Base-by-base conservation (phyloP, 2,113 vertebrate species). In the Centrocercus urophasianus region DNA sequence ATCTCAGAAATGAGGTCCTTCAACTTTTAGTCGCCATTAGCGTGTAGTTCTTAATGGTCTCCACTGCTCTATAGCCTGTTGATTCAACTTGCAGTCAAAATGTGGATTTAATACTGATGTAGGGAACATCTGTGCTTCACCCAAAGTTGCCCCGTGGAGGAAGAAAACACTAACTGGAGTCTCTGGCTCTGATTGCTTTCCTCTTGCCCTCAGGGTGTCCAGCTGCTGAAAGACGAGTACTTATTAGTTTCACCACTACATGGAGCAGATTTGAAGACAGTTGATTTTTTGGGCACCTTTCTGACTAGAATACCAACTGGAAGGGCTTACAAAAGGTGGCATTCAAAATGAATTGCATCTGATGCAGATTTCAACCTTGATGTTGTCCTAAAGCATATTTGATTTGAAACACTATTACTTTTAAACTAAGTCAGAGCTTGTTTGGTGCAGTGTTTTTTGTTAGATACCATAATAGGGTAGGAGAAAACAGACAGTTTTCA, bases 251-350 rank as follows among this genome's bases (percentile, higher is more conserved):
- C 69, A 83, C 32, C 48, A 15, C n/a, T 79, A 8, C 10, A 6
- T 19, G 76, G 54, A 86, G 67, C 67, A 80, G 75, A 76, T 93
- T 96, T 92, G 88, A 93, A 94, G 65, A 78, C 0, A 24, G 88
- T 8, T 83, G 88, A 60, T 88, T 95, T 95, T 90, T 83, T 76
- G 42, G 64, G 60, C 45, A 80, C 16, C 50, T 93, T 80, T 86
- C 83, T 71, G 42, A 47, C 38, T 77, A 47, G 34, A 28, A 28
- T 86, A 82, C 19, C 24, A 74, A 81, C 28, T 42, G 21, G 50
- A 74, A 92, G 64, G n/a, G 16, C 28, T 91, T 80, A 20, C 21
- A 42, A 67, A 71, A 83, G 18, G 22, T 77, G 59, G 4, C 20
- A 36, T 71, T 77, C 64, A 64, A 71, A 80, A 77, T 20, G 2